Evolutionary conservation across 1,140 invertebrate species (phyloP).

Genomic region (Drosophila albomicans): DNA sequence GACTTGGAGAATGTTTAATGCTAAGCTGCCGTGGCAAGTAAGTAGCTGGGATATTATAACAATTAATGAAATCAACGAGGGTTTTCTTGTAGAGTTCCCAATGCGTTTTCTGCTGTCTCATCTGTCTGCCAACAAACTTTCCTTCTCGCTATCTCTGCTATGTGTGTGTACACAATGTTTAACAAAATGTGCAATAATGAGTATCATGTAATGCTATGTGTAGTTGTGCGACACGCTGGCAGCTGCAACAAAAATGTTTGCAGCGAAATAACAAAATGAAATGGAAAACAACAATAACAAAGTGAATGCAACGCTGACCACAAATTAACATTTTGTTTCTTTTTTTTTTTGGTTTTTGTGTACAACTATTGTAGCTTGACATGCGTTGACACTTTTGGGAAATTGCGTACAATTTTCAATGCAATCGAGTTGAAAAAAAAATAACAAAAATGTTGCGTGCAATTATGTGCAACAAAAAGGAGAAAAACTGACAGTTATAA

Average conservation of each 20-base stretch:
- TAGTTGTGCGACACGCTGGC: slow-evolving; percentile 36
- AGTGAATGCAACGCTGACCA: slow-evolving; percentile 47
- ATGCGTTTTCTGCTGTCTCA: slow-evolving; percentile 65
- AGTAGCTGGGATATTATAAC: slow-evolving; percentile 68
- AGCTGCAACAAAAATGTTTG: slow-evolving; percentile 33
- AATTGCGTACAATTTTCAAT: slow-evolving; percentile 73
- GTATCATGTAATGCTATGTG: slow-evolving; percentile 65
- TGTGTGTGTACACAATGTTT: slow-evolving; percentile 33
- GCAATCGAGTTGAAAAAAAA: slow-evolving; percentile 40
- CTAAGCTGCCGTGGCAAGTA: slow-evolving; percentile 59
- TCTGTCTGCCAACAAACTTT: slow-evolving; percentile 52
- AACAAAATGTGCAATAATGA: slow-evolving; percentile 69
- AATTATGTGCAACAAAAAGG: slow-evolving; percentile 47
- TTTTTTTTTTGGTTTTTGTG: too few species aligned
- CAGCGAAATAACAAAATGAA: slow-evolving; percentile 23
- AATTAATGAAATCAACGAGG: slow-evolving; percentile 72
- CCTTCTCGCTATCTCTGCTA: slow-evolving; percentile 29
- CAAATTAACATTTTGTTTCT: slow-evolving; percentile 72
- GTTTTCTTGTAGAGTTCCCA: neutral
- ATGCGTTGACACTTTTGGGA: slow-evolving; percentile 76
- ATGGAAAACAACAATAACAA: slow-evolving; percentile 27
- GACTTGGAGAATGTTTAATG: slow-evolving; percentile 71
- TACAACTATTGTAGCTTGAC: slow-evolving; percentile 43
- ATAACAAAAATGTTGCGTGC: slow-evolving; percentile 44
- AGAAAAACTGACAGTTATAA: slow-evolving; percentile 67